Evolutionary conservation across 2,113 vertebrate species (phyloP), one percentile per base, ranked within the genome.

Genomic region (Gnathonemus echidnorhynchus): DNA sequence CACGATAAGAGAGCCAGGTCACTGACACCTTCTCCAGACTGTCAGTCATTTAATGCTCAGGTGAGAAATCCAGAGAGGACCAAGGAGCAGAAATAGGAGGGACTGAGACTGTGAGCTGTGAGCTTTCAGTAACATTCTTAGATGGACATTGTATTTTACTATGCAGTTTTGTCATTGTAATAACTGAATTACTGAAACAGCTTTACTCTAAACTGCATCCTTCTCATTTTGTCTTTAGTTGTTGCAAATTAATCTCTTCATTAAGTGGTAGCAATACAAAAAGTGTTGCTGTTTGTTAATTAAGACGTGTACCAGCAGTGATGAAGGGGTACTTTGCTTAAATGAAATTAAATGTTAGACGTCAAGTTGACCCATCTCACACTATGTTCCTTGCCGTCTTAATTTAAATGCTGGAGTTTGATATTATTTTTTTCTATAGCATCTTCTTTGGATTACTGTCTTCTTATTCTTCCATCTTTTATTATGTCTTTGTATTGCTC

Each of bases 21-120:
- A 39, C n/a, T 19, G 56, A 53, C 62, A 58, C 35, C 46, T 45
- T 35, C 66, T 13, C 24, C 13, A 45, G 49, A 45, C 50, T 42
- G 15, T 27, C n/a, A 35, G 24, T 70, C 74, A 89, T 86, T 89
- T 70, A 50, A 88, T 52, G 80, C 62, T 89, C 52, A 70, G 77
- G 31, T 15, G 52, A 62, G 52, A 15, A 58, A 11, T n/a, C 7
- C 45, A 24, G 45, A 86, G 39, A 53, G 53, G 53, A 58, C 21
- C 39, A 84, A 46, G 80, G 15, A 24, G n/a, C 21, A 86, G 84
- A 48, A 13, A 19, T 19, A 84, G 80, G 7, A 46, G 35, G 35
- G 4, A 74, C 9, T 27, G 31, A 74, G 31, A 74, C 80, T 24
- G 11, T 31, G 48, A 49, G 5, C 77, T 21, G 42, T 46, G 17